Percentiles rank a stretch among this genome's conserved stretches.
These are phyloP conservation scores for Berghia stephanieae DNA, from an alignment of 1,140 invertebrate species.

Conservation along the genomic window DNA sequence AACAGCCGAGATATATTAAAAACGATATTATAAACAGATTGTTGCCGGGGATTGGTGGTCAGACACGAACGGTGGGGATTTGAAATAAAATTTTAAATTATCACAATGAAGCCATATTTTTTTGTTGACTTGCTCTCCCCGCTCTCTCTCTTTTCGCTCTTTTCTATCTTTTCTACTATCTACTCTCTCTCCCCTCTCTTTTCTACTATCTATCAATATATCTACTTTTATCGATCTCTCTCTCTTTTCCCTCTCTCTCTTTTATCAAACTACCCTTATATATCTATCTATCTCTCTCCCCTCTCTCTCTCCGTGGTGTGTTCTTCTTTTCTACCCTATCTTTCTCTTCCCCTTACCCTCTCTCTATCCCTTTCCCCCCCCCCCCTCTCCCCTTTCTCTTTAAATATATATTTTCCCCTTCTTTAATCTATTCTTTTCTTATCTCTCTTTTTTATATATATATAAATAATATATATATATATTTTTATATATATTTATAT, in stretches of 20 bases:
- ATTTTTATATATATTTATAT: too few species aligned
- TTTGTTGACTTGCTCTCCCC: background rate
- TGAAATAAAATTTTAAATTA: background rate
- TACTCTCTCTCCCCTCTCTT: background rate
- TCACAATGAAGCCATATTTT: background rate
- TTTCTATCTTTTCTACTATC: background rate
- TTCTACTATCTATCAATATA: background rate
- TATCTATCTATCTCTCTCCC: background rate
- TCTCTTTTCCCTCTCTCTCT: constrained; percentile 2
- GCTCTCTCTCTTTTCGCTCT: background rate
- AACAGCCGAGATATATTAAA: background rate
- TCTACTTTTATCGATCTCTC: background rate
- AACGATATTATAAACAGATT: background rate
- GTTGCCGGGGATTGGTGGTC: too few species aligned
- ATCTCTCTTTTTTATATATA: too few species aligned
- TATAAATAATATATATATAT: too few species aligned
- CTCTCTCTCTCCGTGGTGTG: background rate
- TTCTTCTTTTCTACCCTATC: background rate
- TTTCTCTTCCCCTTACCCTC: background rate
- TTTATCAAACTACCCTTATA: background rate
- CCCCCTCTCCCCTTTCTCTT: too few species aligned
- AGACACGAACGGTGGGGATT: too few species aligned
- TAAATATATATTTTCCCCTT: too few species aligned
- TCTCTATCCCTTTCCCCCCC: background rate
- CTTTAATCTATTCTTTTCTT: too few species aligned